Evolutionary conservation across 2,797 vertebrate species (phyloP).

Genomic region (Hippoglossus hippoglossus): DNA sequence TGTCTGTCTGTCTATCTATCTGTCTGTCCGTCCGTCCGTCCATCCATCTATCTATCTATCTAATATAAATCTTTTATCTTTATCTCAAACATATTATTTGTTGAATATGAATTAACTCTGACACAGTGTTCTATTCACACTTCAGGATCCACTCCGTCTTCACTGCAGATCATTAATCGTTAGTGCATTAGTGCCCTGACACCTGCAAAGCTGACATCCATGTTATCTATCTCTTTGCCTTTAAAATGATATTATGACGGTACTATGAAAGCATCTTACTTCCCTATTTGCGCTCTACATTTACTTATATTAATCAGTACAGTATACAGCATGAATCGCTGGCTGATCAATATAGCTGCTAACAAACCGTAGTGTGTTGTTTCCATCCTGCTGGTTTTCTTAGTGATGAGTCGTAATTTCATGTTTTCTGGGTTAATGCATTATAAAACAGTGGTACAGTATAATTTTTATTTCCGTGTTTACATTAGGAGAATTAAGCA

Average conservation of each 20-base stretch:
- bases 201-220: background rate
- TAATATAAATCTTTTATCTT: no score
- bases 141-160: background rate
- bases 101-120: no score
- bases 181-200: background rate
- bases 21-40: background rate
- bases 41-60: constrained; percentile 9
- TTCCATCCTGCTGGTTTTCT: background rate
- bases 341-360: background rate
- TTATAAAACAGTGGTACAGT: no score
- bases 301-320: background rate
- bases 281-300: background rate
- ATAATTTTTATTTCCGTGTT: no score
- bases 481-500: no score
- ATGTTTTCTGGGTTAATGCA: background rate
- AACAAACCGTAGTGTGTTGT: background rate
- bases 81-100: no score
- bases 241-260: background rate
- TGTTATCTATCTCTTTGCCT: background rate
- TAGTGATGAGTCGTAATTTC: background rate
- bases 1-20: background rate
- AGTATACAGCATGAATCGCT: background rate
- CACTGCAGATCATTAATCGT: background rate
- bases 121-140: no score
- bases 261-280: background rate